A percentile compares a stretch with the other conserved stretches of the same genome.
These are phyloP conservation scores for Hucho hucho DNA, from an alignment of 2,113 vertebrate genomes.

Conservation along the genomic window DNA sequence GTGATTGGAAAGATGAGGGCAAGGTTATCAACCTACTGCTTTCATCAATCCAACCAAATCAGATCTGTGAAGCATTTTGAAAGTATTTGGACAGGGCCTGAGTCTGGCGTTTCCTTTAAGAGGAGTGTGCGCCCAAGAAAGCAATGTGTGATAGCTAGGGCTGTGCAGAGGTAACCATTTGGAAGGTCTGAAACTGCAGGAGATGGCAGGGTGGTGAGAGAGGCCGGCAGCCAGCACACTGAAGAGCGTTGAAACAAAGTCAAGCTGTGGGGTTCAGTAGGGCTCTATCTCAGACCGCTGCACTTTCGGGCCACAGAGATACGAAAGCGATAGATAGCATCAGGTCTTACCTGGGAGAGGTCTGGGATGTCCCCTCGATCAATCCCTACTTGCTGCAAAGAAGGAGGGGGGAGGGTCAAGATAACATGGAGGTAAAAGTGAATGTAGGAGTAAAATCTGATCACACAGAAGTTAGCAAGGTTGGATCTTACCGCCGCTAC, in stretches of 20 bases:
- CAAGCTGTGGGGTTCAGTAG: constrained; percentile 10
- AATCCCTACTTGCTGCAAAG: constrained; percentile 91
- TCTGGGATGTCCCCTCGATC: constrained; percentile 96
- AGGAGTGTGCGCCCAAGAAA: constrained; percentile 12
- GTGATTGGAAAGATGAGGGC: too few species aligned
- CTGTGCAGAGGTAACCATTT: background rate
- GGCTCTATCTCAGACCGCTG: background rate
- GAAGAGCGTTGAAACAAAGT: constrained; percentile 3
- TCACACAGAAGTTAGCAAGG: background rate
- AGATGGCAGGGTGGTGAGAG: constrained; percentile 9
- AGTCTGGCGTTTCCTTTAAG: background rate
- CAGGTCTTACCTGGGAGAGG: constrained; percentile 85
- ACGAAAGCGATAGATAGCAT: background rate
- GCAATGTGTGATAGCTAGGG: constrained; percentile 7
- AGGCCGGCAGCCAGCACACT: constrained; percentile 40
- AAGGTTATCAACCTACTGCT: too few species aligned
- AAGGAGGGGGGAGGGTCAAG: constrained; percentile 22
- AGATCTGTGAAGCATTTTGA: too few species aligned
- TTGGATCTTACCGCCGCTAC: constrained; percentile 87
- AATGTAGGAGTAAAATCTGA: background rate
- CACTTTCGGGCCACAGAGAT: background rate
- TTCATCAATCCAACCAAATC: too few species aligned
- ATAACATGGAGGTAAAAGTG: background rate
- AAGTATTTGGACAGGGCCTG: too few species aligned
- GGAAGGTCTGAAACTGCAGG: constrained; percentile 17